Evolutionary conservation across 2,797 vertebrate species (phyloP), one percentile per base, ranked within the genome.

Genomic region (Paguma larvata): DNA sequence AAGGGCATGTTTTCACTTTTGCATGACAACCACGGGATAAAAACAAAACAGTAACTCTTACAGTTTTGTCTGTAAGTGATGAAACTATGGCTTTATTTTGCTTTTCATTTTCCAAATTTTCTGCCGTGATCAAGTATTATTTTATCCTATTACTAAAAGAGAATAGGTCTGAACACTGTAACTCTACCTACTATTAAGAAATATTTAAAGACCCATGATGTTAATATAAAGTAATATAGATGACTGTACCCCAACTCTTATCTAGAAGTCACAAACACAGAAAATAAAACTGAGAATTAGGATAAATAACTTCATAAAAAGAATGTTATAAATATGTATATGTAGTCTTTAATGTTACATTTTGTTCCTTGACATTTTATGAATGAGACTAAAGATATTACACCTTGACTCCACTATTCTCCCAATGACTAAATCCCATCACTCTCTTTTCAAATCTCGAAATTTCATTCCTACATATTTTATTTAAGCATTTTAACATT

Each of bases 401-500:
- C 15, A 80, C 62, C 41, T 38, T 77, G 23, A 85, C 30, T 56
- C 72, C n/a, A 82, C n/a, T 78, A 63, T 70, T 91, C 19, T 48
- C 23, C 1, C 25, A 62, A 2, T 53, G 13, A 67, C 30, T 91
- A 70, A 75, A 94, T 86, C 53, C 70, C 41, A 63, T 30, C 13
- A 68, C 34, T 62, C 27, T 25, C 38, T 96, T 53, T 67, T 27
- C 73, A 41, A 78, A 72, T 38, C n/a, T 73, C 63, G n/a, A 83
- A 70, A 19, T 75, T 80, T 75, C n/a, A 73, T 51, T 75, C 18
- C 12, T 86, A 90, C 32, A 70, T 48, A 46, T 68, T 68, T 91
- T 80, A 89, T 14, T 53, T 90, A 94, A 92, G 19, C 5, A 92
- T 46, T 73, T 92, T 70, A 67, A 38, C 6, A 94, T 88, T 96